phyloP scores from a whole-genome alignment of 1,140 invertebrate species.

The Cepaea nemoralis region DNA sequence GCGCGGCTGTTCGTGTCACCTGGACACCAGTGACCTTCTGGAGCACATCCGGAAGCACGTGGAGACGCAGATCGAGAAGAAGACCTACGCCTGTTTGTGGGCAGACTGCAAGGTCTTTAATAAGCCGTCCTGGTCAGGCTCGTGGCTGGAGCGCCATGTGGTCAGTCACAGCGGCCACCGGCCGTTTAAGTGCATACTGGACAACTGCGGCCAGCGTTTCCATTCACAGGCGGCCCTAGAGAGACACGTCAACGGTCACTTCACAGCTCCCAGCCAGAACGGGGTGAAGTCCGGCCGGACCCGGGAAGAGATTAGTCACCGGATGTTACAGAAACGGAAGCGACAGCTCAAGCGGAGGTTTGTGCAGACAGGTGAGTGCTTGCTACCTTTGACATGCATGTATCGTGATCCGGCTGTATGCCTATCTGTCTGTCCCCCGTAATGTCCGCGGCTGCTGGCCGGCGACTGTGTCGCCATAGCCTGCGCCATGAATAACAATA shows the following conservation, averaged over 20 bases:
- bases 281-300: slow-evolving; percentile 59
- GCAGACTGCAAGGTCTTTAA: slow-evolving; percentile 94
- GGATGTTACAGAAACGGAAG: slow-evolving; percentile 83
- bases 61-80: slow-evolving; percentile 82
- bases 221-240: slow-evolving; percentile 90
- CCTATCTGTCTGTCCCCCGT: too few species aligned
- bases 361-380: slow-evolving; percentile 73
- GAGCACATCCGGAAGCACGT: slow-evolving; percentile 92
- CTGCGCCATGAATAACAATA: too few species aligned
- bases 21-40: slow-evolving; percentile 84
- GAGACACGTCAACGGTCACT: slow-evolving; percentile 94
- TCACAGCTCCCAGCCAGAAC: slow-evolving; percentile 74
- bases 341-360: slow-evolving; percentile 85
- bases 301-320: slow-evolving; percentile 76
- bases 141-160: slow-evolving; percentile 94
- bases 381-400: too few species aligned
- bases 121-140: slow-evolving; percentile 87
- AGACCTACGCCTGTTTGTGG: slow-evolving; percentile 92
- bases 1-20: slow-evolving; percentile 83
- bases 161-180: slow-evolving; percentile 89
- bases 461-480: too few species aligned
- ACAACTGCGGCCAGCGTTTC: slow-evolving; percentile 90
- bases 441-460: too few species aligned
- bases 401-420: too few species aligned
- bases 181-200: slow-evolving; percentile 94